Base-by-base conservation (phyloP, 2,797 vertebrate species). In the Myoxocephalus aenaeus region DNA sequence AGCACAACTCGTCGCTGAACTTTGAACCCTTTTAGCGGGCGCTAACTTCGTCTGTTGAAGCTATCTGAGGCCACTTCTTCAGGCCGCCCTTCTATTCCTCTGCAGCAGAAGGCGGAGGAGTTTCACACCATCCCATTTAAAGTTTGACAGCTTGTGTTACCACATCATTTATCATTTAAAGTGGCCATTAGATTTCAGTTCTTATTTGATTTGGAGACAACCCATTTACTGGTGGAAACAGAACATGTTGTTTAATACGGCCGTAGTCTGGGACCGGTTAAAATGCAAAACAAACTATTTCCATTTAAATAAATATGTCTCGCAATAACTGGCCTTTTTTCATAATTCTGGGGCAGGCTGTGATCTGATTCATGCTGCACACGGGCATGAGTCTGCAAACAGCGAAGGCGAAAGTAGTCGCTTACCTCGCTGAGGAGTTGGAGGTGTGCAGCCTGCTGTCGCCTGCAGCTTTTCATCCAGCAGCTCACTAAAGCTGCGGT, bases 221-320 rank as follows among this genome's bases (percentile, higher is more conserved):
- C 12, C 29, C 56, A 5, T 58, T 8, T 58, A 10, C 56, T 32
- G 29, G 29, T 12, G 56, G 56, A 11, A 34, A 34, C 15, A 34
- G 56, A 27, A 29, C 4, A 20, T 34, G 56, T 58, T 29, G 9
- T 20, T 58, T 34, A 58, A 32, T 20, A 20, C 0, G 10, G 29
- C 0, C 32, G 0, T 20, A 57, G 27, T 57, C 46, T 18, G 46
- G 46, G 48, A 50, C 48, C 48, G n/a, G 48, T 50, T 50, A 10
- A 50, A 50, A 50, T 50, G 46, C 46, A 50, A 50, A 34, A 58
- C 29, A 58, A 58, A 58, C 57, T 58, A 34, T 58, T 58, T 9
- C 10, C 10, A 6, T 59, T 59, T 59, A n/a, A 38, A n/a, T 59
- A 59, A n/a, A 58, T 18, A 58, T 18, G 54, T 10, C 54, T 18